These are phyloP conservation scores for Ips typographus DNA, from an alignment of 1,140 invertebrate genomes.

Conservation along the genomic window DNA sequence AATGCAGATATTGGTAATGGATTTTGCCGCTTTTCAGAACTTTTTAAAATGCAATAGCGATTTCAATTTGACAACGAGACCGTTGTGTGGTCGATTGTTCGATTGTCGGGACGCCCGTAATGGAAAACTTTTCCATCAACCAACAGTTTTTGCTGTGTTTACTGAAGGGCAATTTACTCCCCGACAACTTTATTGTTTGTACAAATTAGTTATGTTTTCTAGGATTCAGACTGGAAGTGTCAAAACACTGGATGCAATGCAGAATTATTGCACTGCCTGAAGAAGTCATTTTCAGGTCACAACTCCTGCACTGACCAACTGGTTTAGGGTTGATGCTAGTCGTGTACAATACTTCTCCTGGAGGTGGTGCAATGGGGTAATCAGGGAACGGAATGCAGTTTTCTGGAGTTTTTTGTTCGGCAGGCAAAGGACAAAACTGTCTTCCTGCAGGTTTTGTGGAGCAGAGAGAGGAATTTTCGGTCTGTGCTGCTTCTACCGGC, in stretches of 20 bases:
- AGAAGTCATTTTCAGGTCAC: constrained; percentile 15
- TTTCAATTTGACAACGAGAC: constrained; percentile 40
- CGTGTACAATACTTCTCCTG: constrained; percentile 14
- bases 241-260: constrained; percentile 20
- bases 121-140: neutral
- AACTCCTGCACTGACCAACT: constrained; percentile 13
- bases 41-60: constrained; percentile 43
- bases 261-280: constrained; percentile 16
- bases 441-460: constrained; percentile 4
- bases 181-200: neutral
- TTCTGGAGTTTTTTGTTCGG: neutral
- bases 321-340: constrained; percentile 4
- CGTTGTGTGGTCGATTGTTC: constrained; percentile 36
- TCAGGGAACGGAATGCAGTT: constrained; percentile 26
- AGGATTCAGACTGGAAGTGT: neutral
- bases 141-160: neutral
- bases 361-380: constrained; percentile 1
- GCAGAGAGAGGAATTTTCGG: neutral
- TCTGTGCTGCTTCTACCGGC: too few relatives aligned
- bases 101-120: neutral
- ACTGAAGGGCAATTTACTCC: neutral
- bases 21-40: constrained; percentile 45
- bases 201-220: neutral
- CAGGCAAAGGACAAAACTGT: constrained; percentile 21
- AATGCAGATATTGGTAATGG: constrained; percentile 51